Conservation (phyloP, 1,140 invertebrate genomes). For the Drosophila pachea region DNA sequence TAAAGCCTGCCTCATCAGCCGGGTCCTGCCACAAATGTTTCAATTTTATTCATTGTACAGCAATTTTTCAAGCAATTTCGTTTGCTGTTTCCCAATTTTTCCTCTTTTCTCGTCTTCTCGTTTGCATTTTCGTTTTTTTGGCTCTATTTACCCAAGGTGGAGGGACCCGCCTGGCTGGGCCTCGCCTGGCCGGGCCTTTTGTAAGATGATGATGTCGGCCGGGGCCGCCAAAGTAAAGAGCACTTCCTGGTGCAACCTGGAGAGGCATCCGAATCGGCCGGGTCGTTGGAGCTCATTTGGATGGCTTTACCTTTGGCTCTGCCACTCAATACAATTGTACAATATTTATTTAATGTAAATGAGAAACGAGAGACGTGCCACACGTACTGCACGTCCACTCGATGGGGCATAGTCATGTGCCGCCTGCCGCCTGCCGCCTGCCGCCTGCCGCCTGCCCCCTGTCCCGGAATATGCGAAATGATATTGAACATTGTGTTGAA, state of each 20-base stretch:
- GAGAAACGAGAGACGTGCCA: slow-evolving; percentile 66
- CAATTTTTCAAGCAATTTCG: slow-evolving; percentile 52
- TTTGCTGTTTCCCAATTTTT: slow-evolving; percentile 23
- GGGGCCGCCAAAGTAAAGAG: slow-evolving; percentile 36
- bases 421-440: neutral
- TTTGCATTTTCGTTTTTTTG: slow-evolving; percentile 20
- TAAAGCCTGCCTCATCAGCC: slow-evolving; percentile 48
- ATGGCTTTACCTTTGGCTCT: slow-evolving; percentile 59
- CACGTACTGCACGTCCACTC: slow-evolving; percentile 14
- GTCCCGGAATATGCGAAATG: slow-evolving; percentile 25
- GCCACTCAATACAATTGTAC: slow-evolving; percentile 72
- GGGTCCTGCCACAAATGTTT: slow-evolving; percentile 53
- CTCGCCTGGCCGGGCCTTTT: slow-evolving; percentile 4
- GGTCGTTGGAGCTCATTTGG: slow-evolving; percentile 58
- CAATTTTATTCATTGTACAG: slow-evolving; percentile 63
- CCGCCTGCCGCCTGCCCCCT: neutral
- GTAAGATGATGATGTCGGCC: slow-evolving; percentile 53
- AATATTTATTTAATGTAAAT: slow-evolving; percentile 78
- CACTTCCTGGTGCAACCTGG: slow-evolving; percentile 34
- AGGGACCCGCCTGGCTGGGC: neutral
- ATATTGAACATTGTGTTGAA: slow-evolving; percentile 56
- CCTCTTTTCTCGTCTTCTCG: neutral
- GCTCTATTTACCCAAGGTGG: slow-evolving; percentile 49
- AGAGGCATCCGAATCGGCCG: neutral
- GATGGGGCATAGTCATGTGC: slow-evolving; percentile 12